Evolutionary conservation across 2,888 invertebrate genomes (phyloP).

Genomic region (Thysanoteuthis rhombus): DNA sequence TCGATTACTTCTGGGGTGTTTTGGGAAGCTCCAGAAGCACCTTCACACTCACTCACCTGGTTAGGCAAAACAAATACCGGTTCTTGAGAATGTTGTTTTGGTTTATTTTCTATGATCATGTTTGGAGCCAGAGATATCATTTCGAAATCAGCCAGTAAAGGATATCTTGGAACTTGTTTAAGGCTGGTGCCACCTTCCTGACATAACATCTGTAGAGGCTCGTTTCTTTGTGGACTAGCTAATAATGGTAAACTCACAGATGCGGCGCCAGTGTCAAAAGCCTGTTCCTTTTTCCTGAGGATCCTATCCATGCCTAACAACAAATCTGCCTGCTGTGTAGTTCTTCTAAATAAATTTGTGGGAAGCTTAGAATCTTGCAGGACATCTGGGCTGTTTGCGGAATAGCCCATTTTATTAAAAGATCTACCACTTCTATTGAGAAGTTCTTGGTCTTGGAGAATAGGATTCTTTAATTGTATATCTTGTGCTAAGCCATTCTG

Average conservation of each 20-base stretch:
- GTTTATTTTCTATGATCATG: neutral
- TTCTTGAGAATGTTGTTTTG: neutral
- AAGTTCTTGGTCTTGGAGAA: neutral
- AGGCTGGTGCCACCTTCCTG: neutral
- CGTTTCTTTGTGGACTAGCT: neutral
- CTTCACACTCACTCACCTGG: neutral
- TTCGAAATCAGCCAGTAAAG: neutral
- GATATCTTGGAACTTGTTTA: neutral
- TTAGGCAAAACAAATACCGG: neutral
- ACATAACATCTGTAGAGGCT: neutral
- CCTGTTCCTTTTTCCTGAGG: neutral
- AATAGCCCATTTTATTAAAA: neutral
- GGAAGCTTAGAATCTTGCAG: neutral
- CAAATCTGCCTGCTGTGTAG: neutral
- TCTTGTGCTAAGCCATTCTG: neutral
- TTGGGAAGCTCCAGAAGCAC: neutral
- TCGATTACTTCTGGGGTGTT: neutral
- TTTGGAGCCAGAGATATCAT: neutral
- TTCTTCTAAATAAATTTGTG: neutral
- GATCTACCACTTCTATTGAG: too few relatives aligned
- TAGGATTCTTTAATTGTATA: neutral
- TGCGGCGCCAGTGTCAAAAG: neutral
- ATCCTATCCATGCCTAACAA: neutral
- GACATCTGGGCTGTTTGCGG: neutral
- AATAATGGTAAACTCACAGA: neutral